These are phyloP conservation scores for Tinamus major DNA, from an alignment of 2,797 vertebrate genomes.

Conservation along the genomic window DNA sequence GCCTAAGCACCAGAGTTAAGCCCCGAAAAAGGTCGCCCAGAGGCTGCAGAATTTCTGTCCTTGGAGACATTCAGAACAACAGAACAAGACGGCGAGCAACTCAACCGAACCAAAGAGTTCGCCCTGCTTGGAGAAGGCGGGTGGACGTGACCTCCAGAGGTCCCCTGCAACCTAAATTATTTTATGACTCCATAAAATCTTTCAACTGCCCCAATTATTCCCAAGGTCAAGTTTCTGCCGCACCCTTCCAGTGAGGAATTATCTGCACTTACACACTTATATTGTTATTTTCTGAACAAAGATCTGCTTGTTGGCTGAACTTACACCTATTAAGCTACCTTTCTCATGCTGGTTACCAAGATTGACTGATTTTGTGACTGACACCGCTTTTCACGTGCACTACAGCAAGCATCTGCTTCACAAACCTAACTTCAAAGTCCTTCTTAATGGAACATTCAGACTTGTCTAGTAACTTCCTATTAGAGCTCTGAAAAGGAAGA, in stretches of 20 bases:
- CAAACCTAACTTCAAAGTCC: slow-evolving; percentile 4
- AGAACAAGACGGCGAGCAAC: rapidly evolving
- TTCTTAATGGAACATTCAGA: background rate
- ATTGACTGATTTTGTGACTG: background rate
- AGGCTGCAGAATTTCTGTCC: background rate
- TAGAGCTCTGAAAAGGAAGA: slow-evolving; percentile 1
- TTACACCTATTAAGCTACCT: background rate
- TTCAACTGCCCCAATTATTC: background rate
- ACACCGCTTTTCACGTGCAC: background rate
- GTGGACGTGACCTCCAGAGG: background rate
- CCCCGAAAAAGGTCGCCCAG: background rate
- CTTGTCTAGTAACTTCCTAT: background rate
- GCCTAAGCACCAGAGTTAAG: background rate
- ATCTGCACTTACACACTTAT: background rate
- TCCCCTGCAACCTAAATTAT: slow-evolving; percentile 30
- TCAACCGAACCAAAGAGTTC: rapidly evolving
- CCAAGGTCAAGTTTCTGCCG: background rate
- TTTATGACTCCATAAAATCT: slow-evolving; percentile 32
- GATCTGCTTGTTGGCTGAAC: background rate
- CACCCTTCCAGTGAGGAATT: slow-evolving; percentile 12
- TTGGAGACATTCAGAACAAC: background rate
- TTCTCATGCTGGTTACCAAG: background rate
- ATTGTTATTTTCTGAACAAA: background rate
- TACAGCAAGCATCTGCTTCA: background rate
- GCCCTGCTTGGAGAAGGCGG: background rate